Conservation (phyloP, 1,140 invertebrate species). For the Lepidurus couesii region DNA sequence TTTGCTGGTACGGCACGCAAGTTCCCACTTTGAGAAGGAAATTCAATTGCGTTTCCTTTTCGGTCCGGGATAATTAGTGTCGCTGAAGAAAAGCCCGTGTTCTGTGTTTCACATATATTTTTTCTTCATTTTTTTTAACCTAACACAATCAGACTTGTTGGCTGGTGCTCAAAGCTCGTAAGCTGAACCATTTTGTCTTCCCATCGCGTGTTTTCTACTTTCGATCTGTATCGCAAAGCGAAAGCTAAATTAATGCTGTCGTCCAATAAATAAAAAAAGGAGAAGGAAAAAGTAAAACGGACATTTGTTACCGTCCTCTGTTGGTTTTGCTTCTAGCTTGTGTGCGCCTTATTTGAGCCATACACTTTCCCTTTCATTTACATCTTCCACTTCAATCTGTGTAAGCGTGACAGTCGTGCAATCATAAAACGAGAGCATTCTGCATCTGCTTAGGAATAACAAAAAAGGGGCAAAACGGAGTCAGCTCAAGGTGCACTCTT, state of each 20-base stretch:
- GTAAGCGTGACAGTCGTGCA: slow-evolving; percentile 17
- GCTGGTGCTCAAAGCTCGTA: not conserved
- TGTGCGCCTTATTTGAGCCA: not conserved
- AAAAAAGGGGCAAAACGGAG: not conserved
- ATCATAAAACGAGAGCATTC: slow-evolving; percentile 3
- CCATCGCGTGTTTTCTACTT: not conserved
- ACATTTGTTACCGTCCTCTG: not conserved
- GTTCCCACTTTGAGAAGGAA: not conserved
- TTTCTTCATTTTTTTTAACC: not conserved
- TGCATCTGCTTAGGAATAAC: not conserved
- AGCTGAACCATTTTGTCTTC: slow-evolving; percentile 4
- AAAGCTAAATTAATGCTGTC: too few species aligned
- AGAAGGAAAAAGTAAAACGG: not conserved
- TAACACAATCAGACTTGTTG: not conserved
- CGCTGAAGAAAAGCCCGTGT: not conserved
- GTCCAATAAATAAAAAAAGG: too few species aligned
- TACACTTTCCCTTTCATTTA: slow-evolving; percentile 15
- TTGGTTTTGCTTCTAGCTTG: not conserved
- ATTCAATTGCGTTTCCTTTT: not conserved
- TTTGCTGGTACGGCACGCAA: not conserved
- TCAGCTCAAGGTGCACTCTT: not conserved
- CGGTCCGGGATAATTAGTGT: not conserved
- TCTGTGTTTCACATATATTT: not conserved
- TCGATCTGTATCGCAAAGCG: too few species aligned
- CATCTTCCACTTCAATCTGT: not conserved